Evolutionary conservation across 1,140 invertebrate genomes (phyloP).

Genomic region (Achroia grisella): DNA sequence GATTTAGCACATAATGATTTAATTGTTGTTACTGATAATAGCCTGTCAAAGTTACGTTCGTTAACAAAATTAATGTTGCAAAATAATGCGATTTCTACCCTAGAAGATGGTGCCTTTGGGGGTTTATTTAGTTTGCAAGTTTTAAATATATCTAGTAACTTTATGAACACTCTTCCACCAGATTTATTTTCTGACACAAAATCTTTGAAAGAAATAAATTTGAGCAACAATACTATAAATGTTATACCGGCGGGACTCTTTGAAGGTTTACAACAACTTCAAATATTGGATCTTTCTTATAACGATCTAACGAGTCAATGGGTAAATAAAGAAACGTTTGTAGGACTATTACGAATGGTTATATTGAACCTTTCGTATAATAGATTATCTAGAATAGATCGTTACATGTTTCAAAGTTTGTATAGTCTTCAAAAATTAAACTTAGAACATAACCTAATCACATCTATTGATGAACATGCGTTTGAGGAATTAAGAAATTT

Average conservation of each 20-base stretch:
- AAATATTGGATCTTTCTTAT: conserved; percentile 83
- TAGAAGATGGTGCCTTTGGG: conserved; percentile 82
- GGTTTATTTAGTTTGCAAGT: conserved; percentile 79
- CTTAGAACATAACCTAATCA: conserved; percentile 84
- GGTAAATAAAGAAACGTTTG: conserved; percentile 86
- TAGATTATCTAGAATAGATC: conserved; percentile 80
- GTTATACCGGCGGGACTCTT: conserved; percentile 85
- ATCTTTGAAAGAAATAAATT: conserved; percentile 80
- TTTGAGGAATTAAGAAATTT: conserved; percentile 84
- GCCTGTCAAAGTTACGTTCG: conserved; percentile 79
- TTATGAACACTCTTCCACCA: conserved; percentile 81
- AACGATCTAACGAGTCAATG: conserved; percentile 87
- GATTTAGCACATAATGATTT: conserved; percentile 86
- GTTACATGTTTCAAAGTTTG: conserved; percentile 82
- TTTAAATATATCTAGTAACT: conserved; percentile 86
- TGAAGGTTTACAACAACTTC: conserved; percentile 83
- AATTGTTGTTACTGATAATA: conserved; percentile 78
- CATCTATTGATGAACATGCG: conserved; percentile 81
- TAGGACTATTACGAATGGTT: conserved; percentile 81
- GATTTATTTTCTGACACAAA: conserved; percentile 81
- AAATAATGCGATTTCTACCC: conserved; percentile 82
- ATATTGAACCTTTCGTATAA: conserved; percentile 86
- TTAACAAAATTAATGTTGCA: conserved; percentile 80
- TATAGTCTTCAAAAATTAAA: conserved; percentile 85
- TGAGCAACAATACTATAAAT: conserved; percentile 87